A percentile compares a stretch with the other conserved stretches of the same genome.
phyloP scores from a whole-genome alignment of 1,140 invertebrate species.

The Pentalonia nigronervosa region DNA sequence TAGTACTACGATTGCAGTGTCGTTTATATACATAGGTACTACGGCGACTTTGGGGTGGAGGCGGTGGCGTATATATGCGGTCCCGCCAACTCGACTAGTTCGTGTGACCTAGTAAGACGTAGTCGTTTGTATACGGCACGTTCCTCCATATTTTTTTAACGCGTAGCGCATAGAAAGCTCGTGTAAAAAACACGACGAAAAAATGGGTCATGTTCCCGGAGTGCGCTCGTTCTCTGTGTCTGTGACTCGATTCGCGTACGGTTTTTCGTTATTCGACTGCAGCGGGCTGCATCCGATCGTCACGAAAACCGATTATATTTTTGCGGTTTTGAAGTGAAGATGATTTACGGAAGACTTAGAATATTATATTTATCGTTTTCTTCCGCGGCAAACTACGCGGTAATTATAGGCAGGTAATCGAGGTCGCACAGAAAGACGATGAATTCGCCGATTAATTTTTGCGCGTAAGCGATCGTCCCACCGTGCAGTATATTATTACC shows the following conservation, averaged over 20 bases:
- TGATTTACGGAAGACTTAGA: not conserved
- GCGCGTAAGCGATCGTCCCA: not conserved
- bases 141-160: not conserved
- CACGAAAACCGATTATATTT: not conserved
- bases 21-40: not conserved
- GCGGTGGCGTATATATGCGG: too few species aligned
- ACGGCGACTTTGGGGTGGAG: not conserved
- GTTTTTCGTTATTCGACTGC: not conserved
- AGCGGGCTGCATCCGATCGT: too few species aligned
- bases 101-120: conserved; percentile 20
- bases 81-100: not conserved
- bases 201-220: not conserved
- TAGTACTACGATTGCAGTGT: not conserved
- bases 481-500: too few species aligned
- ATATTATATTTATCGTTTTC: not conserved
- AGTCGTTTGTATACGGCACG: not conserved
- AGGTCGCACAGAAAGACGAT: too few species aligned
- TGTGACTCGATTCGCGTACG: not conserved
- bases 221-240: not conserved
- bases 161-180: not conserved
- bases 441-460: too few species aligned
- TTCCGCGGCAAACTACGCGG: too few species aligned
- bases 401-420: not conserved
- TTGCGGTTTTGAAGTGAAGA: not conserved
- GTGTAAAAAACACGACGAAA: not conserved